Base-by-base conservation (phyloP, 92 coral and sea anemone species). In the Porites divaricata region DNA sequence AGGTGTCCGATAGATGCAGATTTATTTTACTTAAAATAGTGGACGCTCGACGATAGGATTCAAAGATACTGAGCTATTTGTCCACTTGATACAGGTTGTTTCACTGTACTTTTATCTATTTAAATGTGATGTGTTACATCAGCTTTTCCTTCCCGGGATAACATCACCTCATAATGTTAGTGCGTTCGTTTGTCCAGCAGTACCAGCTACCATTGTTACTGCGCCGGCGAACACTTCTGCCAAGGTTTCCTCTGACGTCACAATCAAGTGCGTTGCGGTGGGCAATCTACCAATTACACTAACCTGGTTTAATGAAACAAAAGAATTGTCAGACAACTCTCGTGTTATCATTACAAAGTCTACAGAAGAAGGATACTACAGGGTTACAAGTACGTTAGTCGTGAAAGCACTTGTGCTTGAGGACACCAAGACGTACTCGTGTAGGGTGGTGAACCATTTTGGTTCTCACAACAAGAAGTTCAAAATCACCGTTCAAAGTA, bases 391-490 rank as follows among this genome's bases (percentile, higher is more conserved):
- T 51, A 85, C 95, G n/a, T 81, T 94, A 20, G 82, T 76, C 16
- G 88, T 94, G 59, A 51, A 81, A 54, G 77, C 70, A 20, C 92
- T 94, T 79, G 86, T 85, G 25, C 83, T 94, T 26, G 62, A 77
- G 79, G 98, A 94, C 88, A 94, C 98, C n/a, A 79, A 76, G 23
- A 75, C 77, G 76, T 97, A 92, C 67, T 91, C 95, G 1, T 97
- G 99, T 80, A 82, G 79, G 50, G 99, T 97, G 1, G 57, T 57
- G 56, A 96, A 96, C 89, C 25, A 61, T 6, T 94, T 86, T 88
- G 99, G 99, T 21, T 63, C 78, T 59, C 95, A 94, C 70, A 51
- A 14, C 21, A 87, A 85, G 88, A 80, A 71, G 1, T 88, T 94
- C 70, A 81, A 57, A 51, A 87, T 96, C 67, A 91, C 75, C 9